Percentiles rank a stretch among this genome's conserved stretches.
Evolutionary conservation across 2,113 vertebrate species (phyloP).

Genomic region (Tricholaema leucomelas): DNA sequence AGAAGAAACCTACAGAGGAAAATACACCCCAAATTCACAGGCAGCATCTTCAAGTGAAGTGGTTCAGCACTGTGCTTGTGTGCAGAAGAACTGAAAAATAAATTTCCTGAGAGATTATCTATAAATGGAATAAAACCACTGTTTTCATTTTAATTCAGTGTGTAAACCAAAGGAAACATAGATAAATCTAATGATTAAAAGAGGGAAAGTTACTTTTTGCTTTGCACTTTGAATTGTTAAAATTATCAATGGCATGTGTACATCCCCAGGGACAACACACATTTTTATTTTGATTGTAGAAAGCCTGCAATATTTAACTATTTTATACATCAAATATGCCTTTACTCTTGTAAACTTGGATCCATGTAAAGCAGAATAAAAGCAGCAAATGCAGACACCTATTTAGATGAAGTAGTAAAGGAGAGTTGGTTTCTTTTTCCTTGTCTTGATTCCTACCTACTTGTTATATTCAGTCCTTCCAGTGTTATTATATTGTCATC

Average conservation of each 20-base stretch:
- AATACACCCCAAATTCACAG: background rate
- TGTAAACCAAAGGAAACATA: background rate
- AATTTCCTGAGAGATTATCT: background rate
- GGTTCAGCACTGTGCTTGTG: background rate
- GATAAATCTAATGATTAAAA: background rate
- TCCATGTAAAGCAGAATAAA: background rate
- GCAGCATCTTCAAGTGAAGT: background rate
- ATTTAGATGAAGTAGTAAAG: background rate
- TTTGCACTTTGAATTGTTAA: background rate
- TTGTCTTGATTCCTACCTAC: conserved; percentile 47
- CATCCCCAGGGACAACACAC: background rate
- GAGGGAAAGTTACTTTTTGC: background rate
- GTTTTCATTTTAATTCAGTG: background rate
- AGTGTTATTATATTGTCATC: conserved; percentile 53
- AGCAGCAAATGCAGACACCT: background rate
- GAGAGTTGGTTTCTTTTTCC: conserved; percentile 28
- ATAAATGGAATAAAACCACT: background rate
- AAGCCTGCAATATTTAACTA: background rate
- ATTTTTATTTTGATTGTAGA: background rate
- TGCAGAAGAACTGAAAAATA: background rate
- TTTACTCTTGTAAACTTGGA: background rate
- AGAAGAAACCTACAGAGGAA: background rate
- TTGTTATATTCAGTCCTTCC: conserved; percentile 42
- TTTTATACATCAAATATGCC: background rate
- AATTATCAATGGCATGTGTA: background rate